Conservation (phyloP, 2,113 vertebrate species). For the Pluvialis apricaria region DNA sequence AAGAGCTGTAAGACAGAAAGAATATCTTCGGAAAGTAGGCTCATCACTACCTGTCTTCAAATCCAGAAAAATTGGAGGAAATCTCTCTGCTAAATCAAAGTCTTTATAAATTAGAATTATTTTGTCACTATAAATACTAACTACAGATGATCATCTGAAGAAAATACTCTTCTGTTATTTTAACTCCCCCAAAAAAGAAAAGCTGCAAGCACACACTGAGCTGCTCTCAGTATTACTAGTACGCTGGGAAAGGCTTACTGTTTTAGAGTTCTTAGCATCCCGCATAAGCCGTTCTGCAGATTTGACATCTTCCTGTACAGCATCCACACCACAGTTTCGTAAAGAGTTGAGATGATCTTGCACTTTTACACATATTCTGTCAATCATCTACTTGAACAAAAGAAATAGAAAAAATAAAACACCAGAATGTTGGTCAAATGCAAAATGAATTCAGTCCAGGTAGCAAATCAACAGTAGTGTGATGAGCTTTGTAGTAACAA, state of each 20-base stretch:
- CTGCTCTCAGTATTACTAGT: background rate
- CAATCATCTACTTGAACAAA: slow-evolving; percentile 85
- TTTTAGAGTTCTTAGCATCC: slow-evolving; percentile 97
- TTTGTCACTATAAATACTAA: background rate
- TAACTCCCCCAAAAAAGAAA: background rate
- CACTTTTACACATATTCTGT: slow-evolving; percentile 96
- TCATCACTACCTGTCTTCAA: background rate
- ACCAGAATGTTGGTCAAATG: background rate
- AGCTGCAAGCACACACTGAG: background rate
- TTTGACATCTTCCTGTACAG: slow-evolving; percentile 88
- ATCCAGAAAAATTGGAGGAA: background rate
- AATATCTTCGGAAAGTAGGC: background rate
- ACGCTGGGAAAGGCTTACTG: slow-evolving; percentile 71
- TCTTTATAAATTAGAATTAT: background rate
- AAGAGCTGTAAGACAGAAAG: slow-evolving; percentile 77
- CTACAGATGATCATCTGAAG: background rate
- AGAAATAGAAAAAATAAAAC: background rate
- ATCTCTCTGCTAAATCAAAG: background rate
- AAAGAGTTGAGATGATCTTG: slow-evolving; percentile 97
- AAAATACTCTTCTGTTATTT: background rate
- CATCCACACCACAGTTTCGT: slow-evolving; percentile 83
- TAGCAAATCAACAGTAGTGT: background rate
- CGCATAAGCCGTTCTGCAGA: slow-evolving; percentile 90
- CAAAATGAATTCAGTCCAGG: background rate
- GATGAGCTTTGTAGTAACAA: background rate